phyloP scores from a whole-genome alignment of 1,140 invertebrate species.

The Daktulosphaira vitifoliae region DNA sequence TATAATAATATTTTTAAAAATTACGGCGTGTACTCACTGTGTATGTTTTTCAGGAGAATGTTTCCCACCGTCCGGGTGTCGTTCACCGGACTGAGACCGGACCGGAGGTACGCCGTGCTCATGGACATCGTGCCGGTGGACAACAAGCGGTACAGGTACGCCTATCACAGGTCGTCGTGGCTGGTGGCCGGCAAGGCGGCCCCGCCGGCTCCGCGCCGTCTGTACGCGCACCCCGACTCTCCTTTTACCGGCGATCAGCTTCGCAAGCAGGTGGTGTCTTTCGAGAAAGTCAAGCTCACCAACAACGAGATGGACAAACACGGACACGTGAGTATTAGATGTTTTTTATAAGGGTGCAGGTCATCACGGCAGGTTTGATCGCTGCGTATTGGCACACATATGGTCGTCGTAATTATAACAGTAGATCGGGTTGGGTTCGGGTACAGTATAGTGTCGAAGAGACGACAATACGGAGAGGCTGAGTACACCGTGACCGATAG shows the following conservation, averaged over 20 bases:
- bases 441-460: no score
- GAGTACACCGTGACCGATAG: no score
- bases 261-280: slow-evolving; percentile 93
- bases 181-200: slow-evolving; percentile 97
- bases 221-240: slow-evolving; percentile 95
- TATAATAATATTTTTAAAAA: no score
- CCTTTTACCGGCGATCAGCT: slow-evolving; percentile 94
- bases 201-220: slow-evolving; percentile 83
- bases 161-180: slow-evolving; percentile 96
- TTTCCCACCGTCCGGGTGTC: slow-evolving; percentile 93
- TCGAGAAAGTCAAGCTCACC: slow-evolving; percentile 98
- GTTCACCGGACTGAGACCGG: slow-evolving; percentile 68
- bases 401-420: no score
- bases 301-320: slow-evolving; percentile 97
- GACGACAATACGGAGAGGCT: no score
- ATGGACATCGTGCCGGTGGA: slow-evolving; percentile 96
- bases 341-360: no score
- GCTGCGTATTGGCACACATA: no score
- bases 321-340: slow-evolving; percentile 39
- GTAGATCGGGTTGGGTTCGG: no score
- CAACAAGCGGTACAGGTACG: slow-evolving; percentile 96
- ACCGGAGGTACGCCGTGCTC: slow-evolving; percentile 77
- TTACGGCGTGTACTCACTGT: no score
- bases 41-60: slow-evolving; percentile 71
- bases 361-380: no score